Evolutionary conservation across 2,797 vertebrate species (phyloP).

Genomic region (Lophura swinhoii): DNA sequence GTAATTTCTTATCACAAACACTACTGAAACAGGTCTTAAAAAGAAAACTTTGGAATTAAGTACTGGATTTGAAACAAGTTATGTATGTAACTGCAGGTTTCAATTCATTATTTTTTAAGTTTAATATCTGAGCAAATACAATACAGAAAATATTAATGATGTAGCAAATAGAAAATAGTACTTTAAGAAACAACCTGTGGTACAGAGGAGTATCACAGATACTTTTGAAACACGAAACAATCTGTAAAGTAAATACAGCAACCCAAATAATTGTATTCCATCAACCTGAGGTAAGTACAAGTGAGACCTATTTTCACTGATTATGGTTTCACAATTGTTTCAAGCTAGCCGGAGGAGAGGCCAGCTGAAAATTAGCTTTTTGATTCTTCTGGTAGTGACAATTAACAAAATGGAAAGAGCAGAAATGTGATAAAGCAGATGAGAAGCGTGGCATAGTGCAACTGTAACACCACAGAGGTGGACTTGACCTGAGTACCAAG

Average conservation of each 20-base stretch:
- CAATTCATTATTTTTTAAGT: neutral
- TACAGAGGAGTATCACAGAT: neutral
- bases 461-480: neutral
- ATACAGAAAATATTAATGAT: neutral
- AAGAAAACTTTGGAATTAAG: neutral
- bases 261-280: neutral
- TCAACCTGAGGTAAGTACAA: neutral
- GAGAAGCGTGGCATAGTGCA: neutral
- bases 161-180: constrained; percentile 18
- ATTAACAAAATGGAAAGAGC: neutral
- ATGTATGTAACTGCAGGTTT: neutral
- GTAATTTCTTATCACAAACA: neutral
- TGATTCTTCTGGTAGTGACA: neutral
- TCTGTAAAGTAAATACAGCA: neutral
- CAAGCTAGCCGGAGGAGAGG: neutral
- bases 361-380: neutral
- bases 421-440: fast-evolving
- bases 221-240: constrained; percentile 26
- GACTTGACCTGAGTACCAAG: fast-evolving
- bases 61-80: neutral
- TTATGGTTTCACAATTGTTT: neutral
- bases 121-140: constrained; percentile 21
- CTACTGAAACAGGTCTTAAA: neutral
- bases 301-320: neutral
- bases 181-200: constrained; percentile 44